phyloP scores from a whole-genome alignment of 2,797 vertebrate species.

The Pseudopleuronectes americanus region DNA sequence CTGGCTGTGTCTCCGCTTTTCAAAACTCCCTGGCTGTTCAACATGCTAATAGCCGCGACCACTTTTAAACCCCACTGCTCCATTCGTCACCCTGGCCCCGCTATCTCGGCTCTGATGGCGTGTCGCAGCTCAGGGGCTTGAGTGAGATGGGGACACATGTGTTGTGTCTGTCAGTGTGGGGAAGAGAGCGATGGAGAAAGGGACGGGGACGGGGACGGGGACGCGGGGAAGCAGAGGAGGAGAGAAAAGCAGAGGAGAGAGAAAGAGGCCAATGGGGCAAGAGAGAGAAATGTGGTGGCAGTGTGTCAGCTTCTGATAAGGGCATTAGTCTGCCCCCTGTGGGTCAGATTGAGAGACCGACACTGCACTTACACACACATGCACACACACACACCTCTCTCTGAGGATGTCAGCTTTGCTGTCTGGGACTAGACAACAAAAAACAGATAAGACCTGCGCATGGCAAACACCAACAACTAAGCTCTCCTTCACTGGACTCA shows the following conservation, averaged over 20 bases:
- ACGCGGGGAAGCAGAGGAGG: conserved; percentile 26
- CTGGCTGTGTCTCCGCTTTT: conserved; percentile 38
- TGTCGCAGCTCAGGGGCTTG: conserved; percentile 55
- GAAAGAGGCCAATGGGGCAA: conserved; percentile 52
- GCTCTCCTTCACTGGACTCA: conserved; percentile 54
- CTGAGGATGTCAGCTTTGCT: conserved; percentile 74
- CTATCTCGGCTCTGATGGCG: conserved; percentile 54
- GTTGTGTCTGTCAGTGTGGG: conserved; percentile 46
- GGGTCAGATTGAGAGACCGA: conserved; percentile 73
- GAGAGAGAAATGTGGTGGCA: conserved; percentile 73
- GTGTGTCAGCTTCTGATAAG: conserved; percentile 83
- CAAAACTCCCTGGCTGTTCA: conserved; percentile 41
- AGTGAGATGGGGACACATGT: conserved; percentile 49
- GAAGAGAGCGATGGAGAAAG: conserved; percentile 38
- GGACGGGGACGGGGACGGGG: conserved; percentile 5
- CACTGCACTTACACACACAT: conserved; percentile 35
- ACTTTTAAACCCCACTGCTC: conserved; percentile 53
- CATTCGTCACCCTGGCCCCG: conserved; percentile 18
- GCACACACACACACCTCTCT: conserved; percentile 44
- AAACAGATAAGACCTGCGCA: conserved; percentile 70
- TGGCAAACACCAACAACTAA: conserved; percentile 59
- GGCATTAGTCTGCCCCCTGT: conserved; percentile 85
- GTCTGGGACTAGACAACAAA: conserved; percentile 67
- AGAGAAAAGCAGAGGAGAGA: conserved; percentile 23
- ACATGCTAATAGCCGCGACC: conserved; percentile 65